Conservation (phyloP, 1,140 invertebrate species). For the Ylistrum balloti region DNA sequence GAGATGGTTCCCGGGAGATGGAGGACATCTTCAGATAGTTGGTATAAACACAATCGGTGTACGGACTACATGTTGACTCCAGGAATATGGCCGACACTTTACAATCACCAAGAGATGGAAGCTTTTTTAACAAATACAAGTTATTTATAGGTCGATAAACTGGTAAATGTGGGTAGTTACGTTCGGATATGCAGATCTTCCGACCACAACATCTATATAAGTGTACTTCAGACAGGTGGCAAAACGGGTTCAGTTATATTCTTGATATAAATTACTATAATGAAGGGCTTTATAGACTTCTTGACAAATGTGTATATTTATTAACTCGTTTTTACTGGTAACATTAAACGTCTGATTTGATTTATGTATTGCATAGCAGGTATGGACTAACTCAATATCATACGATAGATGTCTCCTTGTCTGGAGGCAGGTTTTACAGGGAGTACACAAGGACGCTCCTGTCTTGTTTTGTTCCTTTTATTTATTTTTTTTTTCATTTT, state of each 20-base stretch:
- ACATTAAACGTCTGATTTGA: not conserved
- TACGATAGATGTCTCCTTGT: not conserved
- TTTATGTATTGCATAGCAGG: not conserved
- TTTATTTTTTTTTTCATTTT: not conserved
- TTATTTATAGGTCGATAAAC: not conserved
- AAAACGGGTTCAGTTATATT: not conserved
- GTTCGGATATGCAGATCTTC: not conserved
- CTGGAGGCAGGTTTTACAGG: not conserved
- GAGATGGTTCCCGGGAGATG: not conserved
- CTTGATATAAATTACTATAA: not conserved
- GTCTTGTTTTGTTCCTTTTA: not conserved
- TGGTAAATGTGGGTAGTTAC: not conserved
- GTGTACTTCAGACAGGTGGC: not conserved
- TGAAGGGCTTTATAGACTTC: not conserved
- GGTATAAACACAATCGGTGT: not conserved
- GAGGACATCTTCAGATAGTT: not conserved
- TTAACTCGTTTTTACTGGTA: not conserved
- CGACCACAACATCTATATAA: not conserved
- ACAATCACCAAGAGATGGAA: not conserved
- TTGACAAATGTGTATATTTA: not conserved
- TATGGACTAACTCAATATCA: not conserved
- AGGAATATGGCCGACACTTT: not conserved
- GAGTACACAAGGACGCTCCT: not conserved
- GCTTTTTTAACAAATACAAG: not conserved
- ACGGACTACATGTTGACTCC: not conserved